A percentile compares a stretch with the other conserved stretches of the same genome.
Conservation (phyloP, 1,140 invertebrate genomes). For the Zaprionus inermis region DNA sequence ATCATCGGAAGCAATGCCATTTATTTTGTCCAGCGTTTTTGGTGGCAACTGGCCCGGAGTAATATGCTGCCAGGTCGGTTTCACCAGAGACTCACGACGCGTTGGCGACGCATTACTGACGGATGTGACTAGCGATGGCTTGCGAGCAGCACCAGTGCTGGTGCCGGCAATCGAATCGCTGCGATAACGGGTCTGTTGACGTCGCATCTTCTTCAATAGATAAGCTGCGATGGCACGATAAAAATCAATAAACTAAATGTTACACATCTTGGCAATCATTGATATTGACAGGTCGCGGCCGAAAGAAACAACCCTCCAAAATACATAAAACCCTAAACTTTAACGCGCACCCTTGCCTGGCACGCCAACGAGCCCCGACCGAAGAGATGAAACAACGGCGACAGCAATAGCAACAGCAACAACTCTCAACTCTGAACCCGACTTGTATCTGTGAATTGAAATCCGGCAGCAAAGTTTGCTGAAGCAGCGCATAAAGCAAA, state of each 20-base stretch:
- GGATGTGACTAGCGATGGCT: constrained; percentile 53
- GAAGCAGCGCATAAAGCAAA: constrained; percentile 30
- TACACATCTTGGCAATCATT: constrained; percentile 23
- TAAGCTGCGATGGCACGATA: not conserved
- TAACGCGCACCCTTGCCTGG: not conserved
- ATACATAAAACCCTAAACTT: not conserved
- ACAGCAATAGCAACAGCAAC: too few relatives aligned
- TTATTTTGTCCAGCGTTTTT: constrained; percentile 80
- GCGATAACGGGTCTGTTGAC: constrained; percentile 74
- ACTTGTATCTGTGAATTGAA: constrained; percentile 2
- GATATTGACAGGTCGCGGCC: constrained; percentile 9
- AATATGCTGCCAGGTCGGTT: constrained; percentile 83
- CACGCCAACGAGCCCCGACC: too few relatives aligned
- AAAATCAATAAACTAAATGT: constrained; percentile 54
- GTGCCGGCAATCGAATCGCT: constrained; percentile 66
- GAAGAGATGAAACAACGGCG: not conserved
- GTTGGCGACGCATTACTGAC: constrained; percentile 55
- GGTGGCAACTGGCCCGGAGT: constrained; percentile 76
- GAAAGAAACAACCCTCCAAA: constrained; percentile 7
- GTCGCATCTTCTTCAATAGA: constrained; percentile 60
- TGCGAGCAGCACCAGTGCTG: constrained; percentile 53
- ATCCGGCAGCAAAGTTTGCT: constrained; percentile 31
- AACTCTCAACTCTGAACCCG: too few relatives aligned
- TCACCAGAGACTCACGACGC: constrained; percentile 78
- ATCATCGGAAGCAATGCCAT: constrained; percentile 74